Base-by-base conservation (phyloP, 2,888 invertebrate species). In the Aphidoletes aphidimyza region DNA sequence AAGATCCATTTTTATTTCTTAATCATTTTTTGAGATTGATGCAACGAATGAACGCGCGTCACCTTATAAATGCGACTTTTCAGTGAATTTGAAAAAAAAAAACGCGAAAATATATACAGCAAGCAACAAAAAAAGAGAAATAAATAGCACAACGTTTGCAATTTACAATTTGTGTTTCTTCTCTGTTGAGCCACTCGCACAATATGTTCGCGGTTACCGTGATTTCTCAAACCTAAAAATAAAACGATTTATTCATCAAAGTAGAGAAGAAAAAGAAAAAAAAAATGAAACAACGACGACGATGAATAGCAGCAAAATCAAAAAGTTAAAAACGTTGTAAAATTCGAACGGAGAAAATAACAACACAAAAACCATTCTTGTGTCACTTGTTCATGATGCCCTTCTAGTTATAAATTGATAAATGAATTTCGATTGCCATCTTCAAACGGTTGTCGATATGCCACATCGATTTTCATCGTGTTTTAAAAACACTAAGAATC, bases 191-290 rank as follows among this genome's bases (percentile, higher is more conserved):
- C 54, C 26, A 54, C 22, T 54, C 54, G 54, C 22, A 22, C 54
- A 54, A 54, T 54, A 54, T 54, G 54, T 54, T 54, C 26, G 54
- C 54, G 54, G 54, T 26, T 54, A 54, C 54, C 54, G 54, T 54
- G 54, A 54, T 54, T 54, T 54, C 26, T 54, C 54, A 17, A 54
- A 3, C 36, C 78, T 78, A 78, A 78, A 59, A 78, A 78, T 78
- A 78, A 78, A 78, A 78, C 78, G 78, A 78, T 78, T 34, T 78
- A 78, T 78, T 78, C 78, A 78, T 78, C 78, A 78, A 78, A 36
- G 36, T 19, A 78, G n/a, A n/a, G n/a, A n/a, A 36, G 36, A 78
- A 36, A 78, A 34, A 78, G 78, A 78, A 17, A 36, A 34, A 78
- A 78, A 78, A 19, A 47, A 19, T 19, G 47, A 14, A 36, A 78